A percentile compares a stretch with the other conserved stretches of the same genome.
These are phyloP conservation scores for Entosphenus tridentatus DNA, from an alignment of 2,113 vertebrate species.

Conservation along the genomic window DNA sequence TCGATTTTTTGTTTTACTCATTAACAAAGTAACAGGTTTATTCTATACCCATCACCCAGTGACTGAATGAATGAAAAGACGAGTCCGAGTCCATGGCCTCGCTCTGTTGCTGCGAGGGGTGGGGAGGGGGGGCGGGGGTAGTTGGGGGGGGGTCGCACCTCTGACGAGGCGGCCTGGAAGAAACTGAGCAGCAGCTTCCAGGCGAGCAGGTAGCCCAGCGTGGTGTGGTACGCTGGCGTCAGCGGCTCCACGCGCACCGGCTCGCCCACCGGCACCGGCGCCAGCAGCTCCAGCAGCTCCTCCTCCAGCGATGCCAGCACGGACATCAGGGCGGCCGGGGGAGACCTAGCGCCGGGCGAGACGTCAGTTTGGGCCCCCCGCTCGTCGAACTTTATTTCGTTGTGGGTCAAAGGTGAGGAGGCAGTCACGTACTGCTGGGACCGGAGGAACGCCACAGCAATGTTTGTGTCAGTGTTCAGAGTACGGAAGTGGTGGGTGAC, in stretches of 20 bases:
- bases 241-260: slow-evolving; percentile 52
- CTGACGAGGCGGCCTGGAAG: slow-evolving; percentile 72
- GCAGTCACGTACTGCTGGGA: too few relatives aligned
- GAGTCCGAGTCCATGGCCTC: too few relatives aligned
- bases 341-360: slow-evolving; percentile 30
- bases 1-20: too few relatives aligned
- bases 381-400: too few relatives aligned
- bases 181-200: slow-evolving; percentile 80
- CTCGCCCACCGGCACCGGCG: slow-evolving; percentile 56
- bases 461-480: too few relatives aligned
- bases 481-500: too few relatives aligned
- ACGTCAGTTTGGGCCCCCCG: too few relatives aligned
- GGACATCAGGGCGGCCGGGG: slow-evolving; percentile 59
- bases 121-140: not conserved
- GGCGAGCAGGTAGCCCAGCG: slow-evolving; percentile 67
- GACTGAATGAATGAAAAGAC: too few relatives aligned
- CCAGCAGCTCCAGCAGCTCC: slow-evolving; percentile 49
- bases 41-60: too few relatives aligned
- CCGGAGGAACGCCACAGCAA: too few relatives aligned
- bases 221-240: slow-evolving; percentile 60
- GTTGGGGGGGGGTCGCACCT: slow-evolving; percentile 27
- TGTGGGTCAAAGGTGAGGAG: too few relatives aligned
- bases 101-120: slow-evolving; percentile 24
- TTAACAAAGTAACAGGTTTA: too few relatives aligned
- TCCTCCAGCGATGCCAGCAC: slow-evolving; percentile 45